A percentile compares a stretch with the other conserved stretches of the same genome.
These are phyloP conservation scores for Discoglossus pictus DNA, from an alignment of 2,797 vertebrate genomes.

Conservation along the genomic window DNA sequence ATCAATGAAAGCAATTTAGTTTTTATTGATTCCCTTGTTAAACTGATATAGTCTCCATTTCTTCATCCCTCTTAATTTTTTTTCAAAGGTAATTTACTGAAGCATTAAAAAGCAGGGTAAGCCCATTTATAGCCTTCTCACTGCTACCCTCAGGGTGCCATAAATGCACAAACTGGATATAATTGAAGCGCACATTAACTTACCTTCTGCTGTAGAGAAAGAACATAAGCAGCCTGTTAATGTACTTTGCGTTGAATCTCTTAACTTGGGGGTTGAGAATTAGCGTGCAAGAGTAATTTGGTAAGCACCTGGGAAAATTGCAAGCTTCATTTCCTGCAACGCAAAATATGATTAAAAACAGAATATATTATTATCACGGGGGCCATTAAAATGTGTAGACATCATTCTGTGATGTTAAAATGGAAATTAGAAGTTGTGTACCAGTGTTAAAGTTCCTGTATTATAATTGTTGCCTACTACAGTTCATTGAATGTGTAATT, in stretches of 20 bases:
- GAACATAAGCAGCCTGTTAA: slow-evolving; percentile 84
- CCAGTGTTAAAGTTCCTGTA: slow-evolving; percentile 80
- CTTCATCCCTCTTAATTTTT: slow-evolving; percentile 51
- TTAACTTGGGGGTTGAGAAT: slow-evolving; percentile 86
- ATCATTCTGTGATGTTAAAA: slow-evolving; percentile 86
- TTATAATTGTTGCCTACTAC: slow-evolving; percentile 91
- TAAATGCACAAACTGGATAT: slow-evolving; percentile 90
- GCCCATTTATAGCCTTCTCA: slow-evolving; percentile 70
- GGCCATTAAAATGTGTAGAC: slow-evolving; percentile 97
- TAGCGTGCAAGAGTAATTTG: slow-evolving; percentile 93
- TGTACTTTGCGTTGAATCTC: slow-evolving; percentile 82
- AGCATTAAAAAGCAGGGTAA: slow-evolving; percentile 68
- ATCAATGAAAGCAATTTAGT: slow-evolving; percentile 51
- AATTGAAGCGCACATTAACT: slow-evolving; percentile 90
- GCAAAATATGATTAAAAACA: slow-evolving; percentile 97
- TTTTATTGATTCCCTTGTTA: slow-evolving; percentile 65
- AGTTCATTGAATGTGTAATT: slow-evolving; percentile 81
- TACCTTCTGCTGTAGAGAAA: slow-evolving; percentile 87
- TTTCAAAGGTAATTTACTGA: slow-evolving; percentile 59
- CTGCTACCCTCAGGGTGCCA: slow-evolving; percentile 77
- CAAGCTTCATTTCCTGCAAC: slow-evolving; percentile 80
- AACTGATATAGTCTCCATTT: slow-evolving; percentile 57
- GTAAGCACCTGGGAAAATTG: slow-evolving; percentile 89
- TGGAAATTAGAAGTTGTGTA: slow-evolving; percentile 93
- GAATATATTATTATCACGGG: slow-evolving; percentile 96